These are phyloP conservation scores for Tapirus indicus DNA, from an alignment of 2,797 vertebrate species.

Conservation along the genomic window DNA sequence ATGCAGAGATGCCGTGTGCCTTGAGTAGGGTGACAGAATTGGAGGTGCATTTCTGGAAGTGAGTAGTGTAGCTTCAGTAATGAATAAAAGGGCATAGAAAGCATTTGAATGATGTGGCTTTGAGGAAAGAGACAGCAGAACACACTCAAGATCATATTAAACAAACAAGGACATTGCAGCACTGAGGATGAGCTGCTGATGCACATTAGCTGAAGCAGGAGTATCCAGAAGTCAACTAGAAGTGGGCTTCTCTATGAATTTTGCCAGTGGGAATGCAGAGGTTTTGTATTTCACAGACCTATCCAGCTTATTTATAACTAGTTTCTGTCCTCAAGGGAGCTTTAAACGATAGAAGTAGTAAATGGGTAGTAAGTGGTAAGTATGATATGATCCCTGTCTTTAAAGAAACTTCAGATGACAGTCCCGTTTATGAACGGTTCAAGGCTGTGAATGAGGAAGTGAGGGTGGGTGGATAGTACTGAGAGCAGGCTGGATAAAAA, in stretches of 20 bases:
- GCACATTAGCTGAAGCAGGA: neutral
- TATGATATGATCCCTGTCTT: neutral
- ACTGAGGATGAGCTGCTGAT: neutral
- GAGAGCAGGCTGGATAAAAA: neutral
- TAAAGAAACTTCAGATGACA: slow-evolving; percentile 5
- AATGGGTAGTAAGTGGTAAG: neutral
- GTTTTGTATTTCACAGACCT: neutral
- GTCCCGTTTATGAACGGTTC: neutral
- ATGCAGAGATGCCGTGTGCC: neutral
- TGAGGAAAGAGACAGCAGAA: neutral
- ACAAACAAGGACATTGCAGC: neutral
- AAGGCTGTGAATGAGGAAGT: neutral
- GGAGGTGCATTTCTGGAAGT: neutral
- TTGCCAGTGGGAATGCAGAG: neutral
- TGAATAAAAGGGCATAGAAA: neutral
- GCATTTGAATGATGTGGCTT: neutral
- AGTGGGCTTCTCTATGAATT: neutral
- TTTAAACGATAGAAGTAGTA: neutral
- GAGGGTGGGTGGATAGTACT: neutral
- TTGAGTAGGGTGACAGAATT: neutral
- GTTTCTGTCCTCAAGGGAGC: neutral
- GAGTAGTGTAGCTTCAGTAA: neutral
- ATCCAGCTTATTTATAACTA: neutral
- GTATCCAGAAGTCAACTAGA: neutral
- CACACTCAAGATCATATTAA: neutral